Conservation (phyloP, 2,797 vertebrate species). For the Stomatorhinus walkeri region DNA sequence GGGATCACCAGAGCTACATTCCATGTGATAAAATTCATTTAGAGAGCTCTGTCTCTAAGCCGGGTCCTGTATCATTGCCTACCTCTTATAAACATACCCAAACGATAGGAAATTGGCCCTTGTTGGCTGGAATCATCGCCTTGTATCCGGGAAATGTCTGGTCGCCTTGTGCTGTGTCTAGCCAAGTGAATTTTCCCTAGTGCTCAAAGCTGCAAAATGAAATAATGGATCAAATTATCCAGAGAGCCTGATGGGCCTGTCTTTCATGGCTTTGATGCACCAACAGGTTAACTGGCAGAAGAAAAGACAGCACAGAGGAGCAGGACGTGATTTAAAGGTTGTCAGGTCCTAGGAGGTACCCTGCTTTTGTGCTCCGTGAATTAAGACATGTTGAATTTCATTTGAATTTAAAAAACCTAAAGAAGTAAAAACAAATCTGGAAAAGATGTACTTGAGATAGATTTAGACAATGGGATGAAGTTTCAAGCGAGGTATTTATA, state of each 20-base stretch:
- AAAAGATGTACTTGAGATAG: background rate
- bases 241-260: background rate
- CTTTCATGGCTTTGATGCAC: background rate
- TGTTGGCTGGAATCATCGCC: background rate
- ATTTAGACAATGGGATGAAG: background rate
- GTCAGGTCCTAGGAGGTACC: background rate
- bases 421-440: background rate
- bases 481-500: background rate
- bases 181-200: background rate
- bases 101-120: background rate
- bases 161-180: background rate
- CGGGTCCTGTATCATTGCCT: background rate
- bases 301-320: background rate
- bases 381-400: background rate
- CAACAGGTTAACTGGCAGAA: conserved; percentile 5
- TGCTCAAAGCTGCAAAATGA: background rate
- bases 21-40: conserved; percentile 8
- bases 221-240: conserved; percentile 7
- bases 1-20: background rate
- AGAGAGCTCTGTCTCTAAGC: background rate
- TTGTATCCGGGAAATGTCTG: background rate
- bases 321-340: background rate
- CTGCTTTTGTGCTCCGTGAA: background rate
- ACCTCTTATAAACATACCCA: background rate
- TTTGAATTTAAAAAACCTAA: background rate